Evolutionary conservation across 2,888 invertebrate genomes (phyloP).

Genomic region (Xestia sexstrigata): DNA sequence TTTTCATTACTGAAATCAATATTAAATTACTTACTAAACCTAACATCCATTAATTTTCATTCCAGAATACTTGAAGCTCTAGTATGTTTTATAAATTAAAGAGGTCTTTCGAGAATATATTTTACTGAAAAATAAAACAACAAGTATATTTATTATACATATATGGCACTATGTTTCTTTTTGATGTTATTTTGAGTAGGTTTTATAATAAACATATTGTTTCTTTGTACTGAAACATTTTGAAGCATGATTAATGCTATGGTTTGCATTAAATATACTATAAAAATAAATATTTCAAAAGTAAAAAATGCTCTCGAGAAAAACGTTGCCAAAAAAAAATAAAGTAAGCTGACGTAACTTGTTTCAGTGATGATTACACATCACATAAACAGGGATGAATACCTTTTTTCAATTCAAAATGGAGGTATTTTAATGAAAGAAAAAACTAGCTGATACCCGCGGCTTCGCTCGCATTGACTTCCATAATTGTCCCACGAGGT

Average conservation of each 20-base stretch:
- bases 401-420: too few relatives aligned
- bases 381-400: neutral
- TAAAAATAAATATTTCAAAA: neutral
- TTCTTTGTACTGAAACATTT: conserved; percentile 9
- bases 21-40: neutral
- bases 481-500: too few relatives aligned
- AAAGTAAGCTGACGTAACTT: neutral
- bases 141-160: conserved; percentile 12
- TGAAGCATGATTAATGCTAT: conserved; percentile 15
- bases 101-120: neutral
- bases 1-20: conserved; percentile 4
- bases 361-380: neutral
- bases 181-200: conserved; percentile 9
- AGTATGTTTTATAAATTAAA: neutral
- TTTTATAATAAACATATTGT: conserved; percentile 12
- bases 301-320: neutral
- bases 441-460: too few relatives aligned
- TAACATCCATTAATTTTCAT: conserved; percentile 9
- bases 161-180: neutral
- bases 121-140: conserved; percentile 10
- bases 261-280: neutral
- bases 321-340: neutral
- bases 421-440: too few relatives aligned
- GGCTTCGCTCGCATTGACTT: too few relatives aligned
- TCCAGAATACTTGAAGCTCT: neutral